Base-by-base conservation (phyloP, 2,113 vertebrate genomes). In the Nipponia nippon region DNA sequence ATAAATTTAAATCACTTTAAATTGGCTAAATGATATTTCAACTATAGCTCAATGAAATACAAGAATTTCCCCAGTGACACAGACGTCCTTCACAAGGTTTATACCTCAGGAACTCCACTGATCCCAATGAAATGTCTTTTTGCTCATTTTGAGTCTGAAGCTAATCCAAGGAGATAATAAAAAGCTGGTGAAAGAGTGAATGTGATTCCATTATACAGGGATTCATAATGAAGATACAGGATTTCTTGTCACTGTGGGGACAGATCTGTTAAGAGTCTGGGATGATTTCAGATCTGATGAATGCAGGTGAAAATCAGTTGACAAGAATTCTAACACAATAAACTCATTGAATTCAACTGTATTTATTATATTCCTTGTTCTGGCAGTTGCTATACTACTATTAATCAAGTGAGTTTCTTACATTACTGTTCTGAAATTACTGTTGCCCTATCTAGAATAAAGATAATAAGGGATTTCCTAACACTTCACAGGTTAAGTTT, bases 1-100 rank as follows among this genome's bases (percentile, higher is more conserved):
- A 92, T 92, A 93, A 91, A 95, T 91, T 83, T 79, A 82, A 92
- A 89, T 87, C 23, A 79, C 56, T 95, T 87, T 89, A 81, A 93
- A 84, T 46, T 79, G 72, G 52, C 69, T 72, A 95, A 91, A 91
- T 69, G 65, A 85, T 94, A 82, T 89, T 91, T 87, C 34, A 91
- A 47, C 53, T 92, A 71, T 7, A 93, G 50, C 72, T 96, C 63
- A 87, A 67, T 34, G 46, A 94, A 94, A 95, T 86, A 83, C 53
- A 92, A 82, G 34, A 76, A 87, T 76, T 91, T 94, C 73, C 56
- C 87, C n/a, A 76, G 61, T 72, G 90, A 85, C 40, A 82, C 30
- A 92, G 44, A 71, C 0, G 3, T 89, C 83, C 52, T 95, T 95
- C 69, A 87, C 34, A 52, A 71, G 47, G 40, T 92, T 94, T 91